phyloP scores from a whole-genome alignment of 2,888 invertebrate species.

The Eupithecia subumbrata region DNA sequence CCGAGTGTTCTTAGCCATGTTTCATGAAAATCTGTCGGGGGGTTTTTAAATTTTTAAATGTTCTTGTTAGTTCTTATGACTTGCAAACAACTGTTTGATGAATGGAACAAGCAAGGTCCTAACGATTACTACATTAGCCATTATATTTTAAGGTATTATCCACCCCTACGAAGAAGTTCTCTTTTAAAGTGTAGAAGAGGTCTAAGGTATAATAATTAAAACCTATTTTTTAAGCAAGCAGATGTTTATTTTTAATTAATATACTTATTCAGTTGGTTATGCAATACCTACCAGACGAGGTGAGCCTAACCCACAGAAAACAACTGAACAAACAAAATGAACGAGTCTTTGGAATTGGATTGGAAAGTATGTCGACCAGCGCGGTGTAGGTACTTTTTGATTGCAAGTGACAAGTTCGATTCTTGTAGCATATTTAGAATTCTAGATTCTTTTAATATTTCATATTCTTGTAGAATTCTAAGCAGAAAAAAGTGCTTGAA shows the following conservation, averaged over 20 bases:
- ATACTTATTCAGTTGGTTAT: conserved; percentile 16
- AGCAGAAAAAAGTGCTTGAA: background rate
- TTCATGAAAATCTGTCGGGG: no score
- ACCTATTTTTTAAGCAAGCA: background rate
- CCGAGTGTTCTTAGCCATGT: no score
- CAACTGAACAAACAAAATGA: conserved; percentile 44
- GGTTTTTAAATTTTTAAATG: no score
- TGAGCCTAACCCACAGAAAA: conserved; percentile 12
- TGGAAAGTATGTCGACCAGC: background rate
- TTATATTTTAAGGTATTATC: no score
- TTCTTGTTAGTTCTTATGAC: no score
- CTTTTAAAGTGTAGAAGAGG: background rate
- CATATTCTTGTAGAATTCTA: background rate
- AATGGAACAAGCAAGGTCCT: no score
- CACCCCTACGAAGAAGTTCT: background rate
- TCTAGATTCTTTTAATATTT: no score
- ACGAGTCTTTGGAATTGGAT: conserved; percentile 12
- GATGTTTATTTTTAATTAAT: background rate
- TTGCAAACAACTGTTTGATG: no score
- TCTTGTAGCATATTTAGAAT: background rate
- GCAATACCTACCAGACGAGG: conserved; percentile 25
- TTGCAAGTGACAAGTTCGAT: background rate
- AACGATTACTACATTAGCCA: no score
- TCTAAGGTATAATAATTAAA: background rate
- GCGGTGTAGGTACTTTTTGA: background rate